phyloP scores from a whole-genome alignment of 2,113 vertebrate species.

The Lathamus discolor region DNA sequence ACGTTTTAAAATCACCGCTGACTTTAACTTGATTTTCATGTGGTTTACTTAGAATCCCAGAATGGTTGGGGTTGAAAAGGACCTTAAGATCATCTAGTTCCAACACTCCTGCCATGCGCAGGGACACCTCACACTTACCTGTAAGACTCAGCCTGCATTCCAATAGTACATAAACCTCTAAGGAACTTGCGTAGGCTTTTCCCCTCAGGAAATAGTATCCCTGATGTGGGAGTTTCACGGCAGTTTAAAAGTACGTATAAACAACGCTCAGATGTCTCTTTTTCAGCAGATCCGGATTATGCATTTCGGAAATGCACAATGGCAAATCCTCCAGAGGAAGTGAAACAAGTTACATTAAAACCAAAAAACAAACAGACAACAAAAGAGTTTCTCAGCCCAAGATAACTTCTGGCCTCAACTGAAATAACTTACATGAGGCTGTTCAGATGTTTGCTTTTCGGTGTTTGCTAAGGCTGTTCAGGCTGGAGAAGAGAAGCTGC shows the following conservation, averaged over 20 bases:
- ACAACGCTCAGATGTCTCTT: background rate
- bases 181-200: background rate
- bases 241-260: slow-evolving; percentile 18
- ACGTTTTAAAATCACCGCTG: background rate
- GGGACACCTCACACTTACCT: background rate
- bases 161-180: background rate
- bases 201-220: background rate
- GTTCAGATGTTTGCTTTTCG: background rate
- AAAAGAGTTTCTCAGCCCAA: background rate
- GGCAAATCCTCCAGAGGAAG: background rate
- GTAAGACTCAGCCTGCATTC: background rate
- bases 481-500: background rate
- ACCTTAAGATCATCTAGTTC: too few relatives aligned
- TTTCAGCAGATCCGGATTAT: background rate
- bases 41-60: background rate
- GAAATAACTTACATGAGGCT: background rate
- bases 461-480: background rate
- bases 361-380: background rate
- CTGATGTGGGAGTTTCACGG: background rate
- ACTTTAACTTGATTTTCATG: background rate
- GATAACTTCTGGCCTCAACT: background rate
- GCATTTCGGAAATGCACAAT: background rate
- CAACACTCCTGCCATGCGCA: too few relatives aligned
- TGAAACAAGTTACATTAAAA: background rate
- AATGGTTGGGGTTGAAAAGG: too few relatives aligned